Conservation (phyloP, 2,888 invertebrate genomes). For the Mesorhabditis belari region DNA sequence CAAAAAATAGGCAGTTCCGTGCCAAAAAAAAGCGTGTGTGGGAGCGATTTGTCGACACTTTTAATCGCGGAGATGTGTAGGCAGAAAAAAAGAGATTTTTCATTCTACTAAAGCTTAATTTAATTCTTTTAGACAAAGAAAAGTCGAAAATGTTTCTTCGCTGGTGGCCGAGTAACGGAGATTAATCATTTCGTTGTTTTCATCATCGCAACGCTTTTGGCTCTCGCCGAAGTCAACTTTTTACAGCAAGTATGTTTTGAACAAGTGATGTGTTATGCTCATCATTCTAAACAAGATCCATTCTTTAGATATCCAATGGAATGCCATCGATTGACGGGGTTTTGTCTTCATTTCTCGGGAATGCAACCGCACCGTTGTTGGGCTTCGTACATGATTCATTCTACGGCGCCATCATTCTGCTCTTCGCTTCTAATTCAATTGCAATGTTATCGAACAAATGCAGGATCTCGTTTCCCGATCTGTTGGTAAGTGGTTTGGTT, state of each 20-base stretch:
- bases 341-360: background rate
- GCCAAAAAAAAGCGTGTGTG: too few species aligned
- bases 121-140: background rate
- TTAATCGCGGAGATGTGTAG: too few species aligned
- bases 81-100: too few species aligned
- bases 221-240: background rate
- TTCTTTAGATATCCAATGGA: too few species aligned
- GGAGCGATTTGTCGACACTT: too few species aligned
- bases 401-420: too few species aligned
- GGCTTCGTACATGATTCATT: too few species aligned
- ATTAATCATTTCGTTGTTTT: background rate
- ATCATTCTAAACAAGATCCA: too few species aligned
- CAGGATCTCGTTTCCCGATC: slow-evolving; percentile 20
- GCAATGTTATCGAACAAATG: slow-evolving; percentile 5
- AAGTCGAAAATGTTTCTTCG: background rate
- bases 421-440: background rate
- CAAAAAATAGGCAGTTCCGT: too few species aligned
- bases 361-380: background rate
- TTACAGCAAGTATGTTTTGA: background rate
- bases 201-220: background rate
- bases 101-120: too few species aligned
- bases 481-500: slow-evolving; percentile 12
- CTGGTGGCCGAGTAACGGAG: background rate
- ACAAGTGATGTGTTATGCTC: too few species aligned
- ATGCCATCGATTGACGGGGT: background rate